phyloP scores from a whole-genome alignment of 2,113 vertebrate genomes.

The Rhinolophus sinicus region DNA sequence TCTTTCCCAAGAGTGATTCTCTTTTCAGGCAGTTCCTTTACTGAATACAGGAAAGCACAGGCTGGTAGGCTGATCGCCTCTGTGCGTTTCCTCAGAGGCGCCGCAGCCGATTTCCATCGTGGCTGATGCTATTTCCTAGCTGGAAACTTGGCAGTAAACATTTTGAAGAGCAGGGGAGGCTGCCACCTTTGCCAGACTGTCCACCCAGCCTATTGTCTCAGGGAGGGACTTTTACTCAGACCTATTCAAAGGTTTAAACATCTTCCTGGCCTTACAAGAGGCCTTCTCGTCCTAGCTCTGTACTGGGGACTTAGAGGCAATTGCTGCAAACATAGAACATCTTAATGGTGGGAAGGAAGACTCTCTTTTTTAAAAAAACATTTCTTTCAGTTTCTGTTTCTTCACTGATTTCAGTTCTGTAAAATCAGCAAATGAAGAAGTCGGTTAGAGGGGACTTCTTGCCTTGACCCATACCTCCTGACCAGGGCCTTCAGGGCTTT shows the following conservation, averaged over 20 bases:
- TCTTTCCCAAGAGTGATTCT: background rate
- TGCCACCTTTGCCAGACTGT: background rate
- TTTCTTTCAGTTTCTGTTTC: conserved; percentile 47
- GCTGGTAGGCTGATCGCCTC: fast-evolving
- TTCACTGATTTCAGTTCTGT: background rate
- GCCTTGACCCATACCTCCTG: background rate
- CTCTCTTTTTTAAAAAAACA: background rate
- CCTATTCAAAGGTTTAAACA: background rate
- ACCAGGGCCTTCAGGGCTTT: background rate
- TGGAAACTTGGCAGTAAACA: background rate
- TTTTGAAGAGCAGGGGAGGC: background rate
- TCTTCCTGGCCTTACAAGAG: background rate
- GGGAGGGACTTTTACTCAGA: background rate
- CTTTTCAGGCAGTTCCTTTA: background rate
- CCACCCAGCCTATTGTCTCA: background rate
- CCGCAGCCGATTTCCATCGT: background rate
- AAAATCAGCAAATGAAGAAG: background rate
- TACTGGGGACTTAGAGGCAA: background rate
- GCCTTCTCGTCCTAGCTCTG: background rate
- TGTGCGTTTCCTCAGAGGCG: background rate
- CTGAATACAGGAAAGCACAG: background rate
- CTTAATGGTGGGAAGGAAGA: background rate
- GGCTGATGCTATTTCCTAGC: background rate
- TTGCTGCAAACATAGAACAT: background rate
- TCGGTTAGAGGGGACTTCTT: fast-evolving